phyloP scores from a whole-genome alignment of 2,113 vertebrate species.

The Thinocorus orbignyianus region DNA sequence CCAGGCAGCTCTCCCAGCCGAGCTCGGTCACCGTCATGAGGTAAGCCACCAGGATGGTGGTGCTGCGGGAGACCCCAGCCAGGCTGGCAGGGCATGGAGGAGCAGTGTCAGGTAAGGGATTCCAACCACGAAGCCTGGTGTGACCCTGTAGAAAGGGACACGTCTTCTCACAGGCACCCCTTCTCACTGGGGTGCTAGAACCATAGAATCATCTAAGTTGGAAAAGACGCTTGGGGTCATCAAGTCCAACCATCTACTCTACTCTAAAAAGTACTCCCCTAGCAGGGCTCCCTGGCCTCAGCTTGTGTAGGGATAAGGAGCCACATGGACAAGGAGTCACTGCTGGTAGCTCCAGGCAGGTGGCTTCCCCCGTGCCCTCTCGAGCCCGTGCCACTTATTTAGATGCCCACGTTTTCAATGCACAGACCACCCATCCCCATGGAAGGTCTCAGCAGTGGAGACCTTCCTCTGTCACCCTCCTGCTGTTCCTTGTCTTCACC shows the following conservation, averaged over 20 bases:
- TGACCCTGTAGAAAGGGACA: accelerated
- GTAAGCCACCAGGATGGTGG: conserved; percentile 88
- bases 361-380: not conserved
- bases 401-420: not conserved
- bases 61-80: conserved; percentile 89
- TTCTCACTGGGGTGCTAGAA: accelerated
- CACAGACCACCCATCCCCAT: not conserved
- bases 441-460: accelerated
- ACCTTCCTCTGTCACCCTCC: not conserved
- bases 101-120: accelerated
- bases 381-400: not conserved
- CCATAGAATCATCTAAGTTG: too few relatives aligned
- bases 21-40: conserved; percentile 88
- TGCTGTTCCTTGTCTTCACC: accelerated
- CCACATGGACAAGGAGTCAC: accelerated
- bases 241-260: too few relatives aligned
- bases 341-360: not conserved
- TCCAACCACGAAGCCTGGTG: accelerated
- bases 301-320: not conserved
- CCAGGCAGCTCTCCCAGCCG: conserved; percentile 84
- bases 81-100: conserved; percentile 38
- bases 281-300: accelerated
- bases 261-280: too few relatives aligned
- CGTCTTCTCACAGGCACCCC: accelerated
- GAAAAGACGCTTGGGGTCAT: too few relatives aligned